Evolutionary conservation across 2,113 vertebrate species (phyloP), one percentile per base, ranked within the genome.

Genomic region (Phylloscopus whistleri): DNA sequence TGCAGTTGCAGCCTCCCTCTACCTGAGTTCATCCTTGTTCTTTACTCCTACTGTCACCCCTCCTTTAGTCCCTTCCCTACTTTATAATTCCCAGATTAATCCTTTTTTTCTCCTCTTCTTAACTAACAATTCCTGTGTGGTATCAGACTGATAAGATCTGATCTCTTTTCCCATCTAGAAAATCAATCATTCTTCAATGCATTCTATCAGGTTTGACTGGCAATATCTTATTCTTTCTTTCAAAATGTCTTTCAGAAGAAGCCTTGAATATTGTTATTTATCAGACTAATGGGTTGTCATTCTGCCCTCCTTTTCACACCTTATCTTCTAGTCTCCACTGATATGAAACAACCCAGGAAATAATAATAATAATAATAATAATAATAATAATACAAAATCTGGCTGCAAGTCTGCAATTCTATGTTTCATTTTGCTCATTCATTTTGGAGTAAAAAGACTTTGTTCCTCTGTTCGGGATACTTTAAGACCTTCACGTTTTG

Each of bases 121-220:
- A 94, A 94, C 78, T 90, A 93, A 90, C 37, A 94, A 95, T 95
- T 96, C 87, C 87, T 95, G 90, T 93, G 75, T 95, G 90, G 94
- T 95, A 95, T 85, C 82, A 93, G 75, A 90, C 81, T 80, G 88
- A 93, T 91, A 93, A 76, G 62, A 93, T 85, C 67, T 83, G 35
- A 55, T 95, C 74, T 91, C 52, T 93, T 94, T 88, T 81, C 23
- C 43, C 76, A 46, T 90, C 70, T 74, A 69, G 37, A 90, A 90
- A 95, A 96, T 95, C 53, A 93, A 78, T 90, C 94, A 85, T 80
- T 95, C 91, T 93, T 80, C 79, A 76, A 73, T 58, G 79, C 89
- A 80, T 93, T 75, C 74, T 87, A 76, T 90, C 59, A 93, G 41
- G 46, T 93, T 95, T 93, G 62, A 80, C 46, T 94, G 67, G 58